Percentiles rank a stretch among this genome's conserved stretches.
Evolutionary conservation across 2,888 invertebrate species (phyloP).

Genomic region (Trachelus tabidus): DNA sequence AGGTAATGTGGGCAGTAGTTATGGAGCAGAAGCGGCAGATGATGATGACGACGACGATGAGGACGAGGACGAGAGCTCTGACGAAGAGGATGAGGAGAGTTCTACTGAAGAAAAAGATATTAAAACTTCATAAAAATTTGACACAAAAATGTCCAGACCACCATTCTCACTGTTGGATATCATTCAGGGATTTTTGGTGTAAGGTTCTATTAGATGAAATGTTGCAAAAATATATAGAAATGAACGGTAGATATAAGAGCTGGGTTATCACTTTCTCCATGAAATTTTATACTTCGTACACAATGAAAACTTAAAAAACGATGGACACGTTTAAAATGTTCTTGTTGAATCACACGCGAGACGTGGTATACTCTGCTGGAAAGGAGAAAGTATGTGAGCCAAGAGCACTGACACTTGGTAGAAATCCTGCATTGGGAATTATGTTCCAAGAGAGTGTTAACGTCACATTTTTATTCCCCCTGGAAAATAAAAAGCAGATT

Average conservation of each 20-base stretch:
- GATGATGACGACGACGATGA: conserved; percentile 61
- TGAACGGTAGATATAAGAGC: too few species aligned
- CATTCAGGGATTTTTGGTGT: too few species aligned
- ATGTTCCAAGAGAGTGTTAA: conserved; percentile 97
- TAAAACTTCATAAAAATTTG: conserved; percentile 30
- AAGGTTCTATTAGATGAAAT: too few species aligned
- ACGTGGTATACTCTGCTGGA: conserved; percentile 86
- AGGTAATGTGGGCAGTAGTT: conserved; percentile 22
- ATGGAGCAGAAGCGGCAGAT: conserved; percentile 31
- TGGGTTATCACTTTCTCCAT: too few species aligned
- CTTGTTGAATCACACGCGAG: conserved; percentile 67
- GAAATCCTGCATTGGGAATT: conserved; percentile 96
- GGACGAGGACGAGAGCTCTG: conserved; percentile 40
- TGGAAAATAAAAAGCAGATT: conserved; percentile 67
- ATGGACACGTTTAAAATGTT: neutral
- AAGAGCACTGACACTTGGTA: conserved; percentile 87
- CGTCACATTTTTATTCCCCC: conserved; percentile 93
- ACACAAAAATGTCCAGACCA: too few species aligned
- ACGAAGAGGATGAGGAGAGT: conserved; percentile 46
- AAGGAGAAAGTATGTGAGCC: conserved; percentile 91
- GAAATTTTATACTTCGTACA: too few species aligned
- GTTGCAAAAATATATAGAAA: too few species aligned
- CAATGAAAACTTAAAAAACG: neutral
- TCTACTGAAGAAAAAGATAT: conserved; percentile 40
- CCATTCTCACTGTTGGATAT: too few species aligned